A percentile compares a stretch with the other conserved stretches of the same genome.
phyloP scores from a whole-genome alignment of 2,888 invertebrate species.

The Taenaris catops region DNA sequence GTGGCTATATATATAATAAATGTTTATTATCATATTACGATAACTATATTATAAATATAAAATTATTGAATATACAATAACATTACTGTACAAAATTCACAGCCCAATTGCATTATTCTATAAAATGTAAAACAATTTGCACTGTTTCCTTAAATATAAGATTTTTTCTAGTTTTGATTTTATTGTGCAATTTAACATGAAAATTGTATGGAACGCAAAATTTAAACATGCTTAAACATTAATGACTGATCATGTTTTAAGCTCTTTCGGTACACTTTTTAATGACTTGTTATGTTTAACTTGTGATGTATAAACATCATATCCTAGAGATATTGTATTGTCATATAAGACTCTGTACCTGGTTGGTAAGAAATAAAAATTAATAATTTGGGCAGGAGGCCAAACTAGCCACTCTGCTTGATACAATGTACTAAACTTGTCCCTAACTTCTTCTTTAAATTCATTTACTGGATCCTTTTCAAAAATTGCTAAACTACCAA shows the following conservation, averaged over 20 bases:
- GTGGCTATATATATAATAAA: too few species aligned
- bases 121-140: constrained; percentile 1
- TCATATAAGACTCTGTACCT: constrained; percentile 94
- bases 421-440: constrained; percentile 89
- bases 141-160: background rate
- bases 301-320: constrained; percentile 93
- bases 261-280: constrained; percentile 31
- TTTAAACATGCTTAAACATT: too few species aligned
- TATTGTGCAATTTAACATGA: too few species aligned
- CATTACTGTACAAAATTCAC: constrained; percentile 19
- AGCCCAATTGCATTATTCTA: too few species aligned
- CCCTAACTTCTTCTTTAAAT: constrained; percentile 84
- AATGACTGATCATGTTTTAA: too few species aligned
- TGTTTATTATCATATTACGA: too few species aligned
- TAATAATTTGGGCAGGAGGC: constrained; percentile 96
- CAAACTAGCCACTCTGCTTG: constrained; percentile 95
- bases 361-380: constrained; percentile 93
- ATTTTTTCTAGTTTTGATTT: background rate
- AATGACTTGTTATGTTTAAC: constrained; percentile 81
- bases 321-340: constrained; percentile 91
- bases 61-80: too few species aligned
- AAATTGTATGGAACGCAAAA: too few species aligned
- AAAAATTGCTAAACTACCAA: constrained; percentile 87
- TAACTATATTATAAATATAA: too few species aligned
- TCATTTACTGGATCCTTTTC: constrained; percentile 83